Evolutionary conservation across 2,888 invertebrate genomes (phyloP).

Genomic region (Melitaea athalia): DNA sequence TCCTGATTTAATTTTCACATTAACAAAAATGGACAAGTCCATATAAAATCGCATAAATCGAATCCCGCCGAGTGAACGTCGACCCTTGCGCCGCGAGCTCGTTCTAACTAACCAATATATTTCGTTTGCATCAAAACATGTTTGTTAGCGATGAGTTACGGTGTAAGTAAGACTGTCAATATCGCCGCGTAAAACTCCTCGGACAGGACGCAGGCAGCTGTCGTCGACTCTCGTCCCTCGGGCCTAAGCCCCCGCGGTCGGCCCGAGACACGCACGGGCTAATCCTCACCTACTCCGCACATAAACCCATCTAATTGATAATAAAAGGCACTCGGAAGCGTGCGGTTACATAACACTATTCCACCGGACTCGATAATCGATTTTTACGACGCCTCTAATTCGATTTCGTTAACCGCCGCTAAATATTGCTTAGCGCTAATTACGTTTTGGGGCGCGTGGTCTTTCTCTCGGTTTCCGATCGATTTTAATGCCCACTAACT

Average conservation of each 20-base stretch:
- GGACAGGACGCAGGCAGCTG: constrained; percentile 78
- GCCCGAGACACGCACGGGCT: constrained; percentile 73
- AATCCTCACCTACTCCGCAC: constrained; percentile 77
- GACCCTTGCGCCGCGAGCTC: constrained; percentile 56
- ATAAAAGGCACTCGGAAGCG: constrained; percentile 78
- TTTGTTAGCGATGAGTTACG: constrained; percentile 65
- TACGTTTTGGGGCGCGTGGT: constrained; percentile 58
- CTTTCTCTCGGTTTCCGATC: constrained; percentile 44
- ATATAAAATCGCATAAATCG: constrained; percentile 75
- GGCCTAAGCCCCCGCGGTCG: constrained; percentile 73
- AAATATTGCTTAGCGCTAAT: constrained; percentile 72
- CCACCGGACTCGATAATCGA: constrained; percentile 65
- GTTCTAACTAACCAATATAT: constrained; percentile 51
- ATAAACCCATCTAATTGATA: constrained; percentile 82
- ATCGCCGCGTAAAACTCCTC: constrained; percentile 74
- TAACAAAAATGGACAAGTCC: constrained; percentile 76
- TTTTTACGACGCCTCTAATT: constrained; percentile 75
- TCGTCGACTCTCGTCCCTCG: constrained; percentile 75
- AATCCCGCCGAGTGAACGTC: constrained; percentile 66
- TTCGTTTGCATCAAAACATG: constrained; percentile 71
- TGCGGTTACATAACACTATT: constrained; percentile 71
- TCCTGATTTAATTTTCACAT: constrained; percentile 75
- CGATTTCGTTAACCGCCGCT: constrained; percentile 67
- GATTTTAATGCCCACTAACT: constrained; percentile 38
- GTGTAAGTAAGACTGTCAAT: constrained; percentile 70